Evolutionary conservation across 2,113 vertebrate species (phyloP), one percentile per base, ranked within the genome.

Genomic region (Tupaia chinensis): DNA sequence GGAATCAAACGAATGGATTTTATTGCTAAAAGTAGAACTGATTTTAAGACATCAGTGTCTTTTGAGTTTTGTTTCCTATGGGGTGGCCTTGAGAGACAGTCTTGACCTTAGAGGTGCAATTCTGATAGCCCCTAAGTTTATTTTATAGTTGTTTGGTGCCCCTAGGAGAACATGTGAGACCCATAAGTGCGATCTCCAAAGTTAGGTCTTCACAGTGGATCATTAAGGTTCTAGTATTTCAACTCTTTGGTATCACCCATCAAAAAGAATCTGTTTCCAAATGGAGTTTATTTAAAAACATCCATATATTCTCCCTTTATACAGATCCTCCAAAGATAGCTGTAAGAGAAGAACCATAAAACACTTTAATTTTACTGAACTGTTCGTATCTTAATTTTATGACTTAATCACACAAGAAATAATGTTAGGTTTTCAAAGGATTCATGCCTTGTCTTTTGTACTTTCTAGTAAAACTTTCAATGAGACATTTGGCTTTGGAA

Each of bases 391-490:
- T 11, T 32, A 82, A 29, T 76, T 70, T 29, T 15, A 15, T 81
- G 27, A 87, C 58, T 68, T 81, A 84, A n/a, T 89, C 65, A 25
- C 25, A 66, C 13, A 89, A 79, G n/a, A 70, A 74, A 0, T 4
- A 65, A 5, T 82, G 16, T 58, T 94, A 84, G 25, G 16, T 53
- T 92, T 91, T 93, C 69, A 74, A 91, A 91, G n/a, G 25, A 84
- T 34, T 93, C 69, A 66, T 77, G 8, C 20, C 10, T 77, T 81
- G 12, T 54, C 9, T 44, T 84, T 79, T 92, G 69, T 70, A 20
- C 11, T 22, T 87, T 87, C 68, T 81, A 61, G 70, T 95, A 90
- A 92, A 93, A 77, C 10, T 77, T 96, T 61, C 23, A 72, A 23
- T 60, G 8, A 77, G 29, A 84, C 13, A 54, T 69, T 74, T 95